Evolutionary conservation across 2,797 vertebrate genomes (phyloP).

Genomic region (Catamblyrhynchus diadema): DNA sequence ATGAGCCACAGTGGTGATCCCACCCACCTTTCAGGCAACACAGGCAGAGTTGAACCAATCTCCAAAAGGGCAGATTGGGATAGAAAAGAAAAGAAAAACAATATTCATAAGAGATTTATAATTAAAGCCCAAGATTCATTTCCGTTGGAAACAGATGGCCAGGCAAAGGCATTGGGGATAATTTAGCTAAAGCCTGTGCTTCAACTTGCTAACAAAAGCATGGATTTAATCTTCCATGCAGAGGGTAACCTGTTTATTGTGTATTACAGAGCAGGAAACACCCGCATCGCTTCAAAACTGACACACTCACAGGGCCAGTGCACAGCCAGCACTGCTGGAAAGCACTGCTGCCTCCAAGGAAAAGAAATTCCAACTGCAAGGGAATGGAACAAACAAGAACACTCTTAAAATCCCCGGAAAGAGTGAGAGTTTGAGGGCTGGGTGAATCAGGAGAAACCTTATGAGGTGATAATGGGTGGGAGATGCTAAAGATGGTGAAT

Average conservation of each 20-base stretch:
- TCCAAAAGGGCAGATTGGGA: neutral
- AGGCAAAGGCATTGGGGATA: constrained; percentile 21
- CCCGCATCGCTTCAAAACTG: neutral
- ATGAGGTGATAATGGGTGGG: neutral
- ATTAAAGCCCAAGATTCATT: constrained; percentile 41
- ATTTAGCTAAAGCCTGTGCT: constrained; percentile 45
- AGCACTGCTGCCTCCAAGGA: neutral
- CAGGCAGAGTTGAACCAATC: neutral
- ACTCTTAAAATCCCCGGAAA: neutral
- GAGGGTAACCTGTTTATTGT: neutral
- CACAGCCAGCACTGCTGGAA: neutral
- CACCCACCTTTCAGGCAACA: neutral
- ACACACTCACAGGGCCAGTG: neutral
- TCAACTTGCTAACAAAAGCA: constrained; percentile 44
- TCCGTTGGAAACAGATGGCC: constrained; percentile 47
- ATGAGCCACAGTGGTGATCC: neutral
- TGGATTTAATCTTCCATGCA: neutral
- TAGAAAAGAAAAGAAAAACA: neutral
- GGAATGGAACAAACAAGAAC: neutral
- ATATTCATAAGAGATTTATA: constrained; percentile 37
- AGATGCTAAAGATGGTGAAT: neutral
- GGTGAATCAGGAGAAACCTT: neutral
- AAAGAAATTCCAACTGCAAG: neutral
- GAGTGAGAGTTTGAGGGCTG: neutral
- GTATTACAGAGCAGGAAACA: neutral